Evolutionary conservation across 1,140 invertebrate species (phyloP).

Genomic region (Drosophila miranda): DNA sequence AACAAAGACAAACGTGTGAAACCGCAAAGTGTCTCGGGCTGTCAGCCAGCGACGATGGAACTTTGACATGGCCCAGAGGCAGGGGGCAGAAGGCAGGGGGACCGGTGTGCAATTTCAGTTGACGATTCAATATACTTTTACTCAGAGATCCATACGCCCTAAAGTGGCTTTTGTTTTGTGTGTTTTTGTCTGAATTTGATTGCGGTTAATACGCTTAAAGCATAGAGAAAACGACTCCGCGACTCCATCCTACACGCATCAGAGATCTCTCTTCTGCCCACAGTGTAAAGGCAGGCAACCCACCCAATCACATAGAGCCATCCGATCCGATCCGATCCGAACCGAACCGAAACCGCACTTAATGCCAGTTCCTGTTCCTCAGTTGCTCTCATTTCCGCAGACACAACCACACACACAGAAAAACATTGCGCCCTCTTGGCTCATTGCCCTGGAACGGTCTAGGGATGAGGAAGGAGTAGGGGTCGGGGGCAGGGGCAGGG

Average conservation of each 20-base stretch:
- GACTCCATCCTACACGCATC: background rate
- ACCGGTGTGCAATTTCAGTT: slow-evolving; percentile 64
- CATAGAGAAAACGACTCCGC: slow-evolving; percentile 10
- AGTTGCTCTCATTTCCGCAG: slow-evolving; percentile 57
- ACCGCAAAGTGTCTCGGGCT: slow-evolving; percentile 65
- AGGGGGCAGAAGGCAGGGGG: no score
- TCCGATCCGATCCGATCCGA: slow-evolving; percentile 2
- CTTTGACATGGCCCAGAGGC: slow-evolving; percentile 41
- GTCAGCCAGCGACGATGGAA: slow-evolving; percentile 36
- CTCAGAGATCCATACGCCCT: no score
- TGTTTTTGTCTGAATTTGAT: slow-evolving; percentile 30
- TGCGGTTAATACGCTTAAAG: slow-evolving; percentile 67
- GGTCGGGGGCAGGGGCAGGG: no score
- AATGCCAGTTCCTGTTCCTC: slow-evolving; percentile 60
- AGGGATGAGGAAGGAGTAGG: background rate
- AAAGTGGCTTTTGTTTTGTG: slow-evolving; percentile 28
- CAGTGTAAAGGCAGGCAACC: no score
- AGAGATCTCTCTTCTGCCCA: no score
- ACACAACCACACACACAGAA: slow-evolving; percentile 11
- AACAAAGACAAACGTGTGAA: slow-evolving; percentile 66
- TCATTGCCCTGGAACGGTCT: slow-evolving; percentile 55
- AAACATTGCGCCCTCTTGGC: slow-evolving; percentile 74
- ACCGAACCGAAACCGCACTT: slow-evolving; percentile 47
- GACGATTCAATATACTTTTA: slow-evolving; percentile 14
- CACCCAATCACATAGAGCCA: background rate